Percentiles rank a stretch among this genome's conserved stretches.
Conservation (phyloP, 2,113 vertebrate genomes). For the Ploceus nigricollis region DNA sequence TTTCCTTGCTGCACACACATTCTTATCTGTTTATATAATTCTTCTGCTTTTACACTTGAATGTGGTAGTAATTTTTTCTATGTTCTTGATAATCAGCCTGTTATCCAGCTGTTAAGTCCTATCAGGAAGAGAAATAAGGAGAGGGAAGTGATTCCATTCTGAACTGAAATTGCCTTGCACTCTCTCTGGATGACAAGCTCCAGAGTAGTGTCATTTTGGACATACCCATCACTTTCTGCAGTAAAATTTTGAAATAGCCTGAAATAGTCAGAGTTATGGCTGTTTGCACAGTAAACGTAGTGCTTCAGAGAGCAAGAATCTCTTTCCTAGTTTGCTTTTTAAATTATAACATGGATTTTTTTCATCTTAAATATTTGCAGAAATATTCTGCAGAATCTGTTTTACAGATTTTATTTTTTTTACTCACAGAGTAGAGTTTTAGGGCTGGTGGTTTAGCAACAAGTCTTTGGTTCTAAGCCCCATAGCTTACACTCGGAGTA, state of each 20-base stretch:
- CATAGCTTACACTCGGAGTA: background rate
- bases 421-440: background rate
- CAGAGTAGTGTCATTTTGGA: background rate
- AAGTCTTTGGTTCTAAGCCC: background rate
- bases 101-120: background rate
- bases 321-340: background rate
- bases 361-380: background rate
- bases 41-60: background rate
- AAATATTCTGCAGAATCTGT: background rate
- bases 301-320: background rate
- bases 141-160: background rate
- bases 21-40: background rate
- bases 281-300: background rate
- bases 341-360: background rate
- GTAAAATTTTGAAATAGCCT: background rate
- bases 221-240: background rate
- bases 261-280: background rate
- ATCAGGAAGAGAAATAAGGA: background rate
- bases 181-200: background rate
- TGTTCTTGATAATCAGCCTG: background rate
- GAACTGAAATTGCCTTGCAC: background rate
- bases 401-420: background rate
- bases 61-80: background rate
- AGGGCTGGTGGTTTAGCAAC: rapidly evolving
- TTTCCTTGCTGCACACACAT: too few relatives aligned